A percentile compares a stretch with the other conserved stretches of the same genome.
Conservation (phyloP, 2,797 vertebrate genomes). For the Glyptemys insculpta region DNA sequence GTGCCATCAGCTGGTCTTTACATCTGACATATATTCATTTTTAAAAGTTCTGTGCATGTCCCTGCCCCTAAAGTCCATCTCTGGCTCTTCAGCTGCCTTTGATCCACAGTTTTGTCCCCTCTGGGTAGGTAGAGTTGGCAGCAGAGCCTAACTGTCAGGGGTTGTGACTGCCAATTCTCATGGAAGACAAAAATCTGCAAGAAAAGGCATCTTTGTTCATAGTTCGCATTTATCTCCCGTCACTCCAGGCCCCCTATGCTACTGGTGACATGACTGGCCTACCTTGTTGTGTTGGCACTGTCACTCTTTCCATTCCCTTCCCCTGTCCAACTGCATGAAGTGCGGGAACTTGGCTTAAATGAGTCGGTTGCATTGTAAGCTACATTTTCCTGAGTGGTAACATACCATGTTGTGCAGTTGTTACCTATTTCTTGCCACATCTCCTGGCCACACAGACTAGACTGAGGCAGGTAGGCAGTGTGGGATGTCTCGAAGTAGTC, state of each 20-base stretch:
- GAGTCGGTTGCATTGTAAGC: not conserved
- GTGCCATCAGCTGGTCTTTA: accelerated
- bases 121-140: not conserved
- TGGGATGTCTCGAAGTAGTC: slow-evolving; percentile 3
- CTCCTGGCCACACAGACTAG: not conserved
- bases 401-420: slow-evolving; percentile 26
- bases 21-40: not conserved
- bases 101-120: not conserved
- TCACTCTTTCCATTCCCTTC: slow-evolving; percentile 2
- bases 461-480: not conserved
- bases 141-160: not conserved
- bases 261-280: accelerated
- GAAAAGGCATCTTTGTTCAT: not conserved
- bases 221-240: not conserved
- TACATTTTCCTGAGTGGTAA: not conserved
- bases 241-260: accelerated
- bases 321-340: slow-evolving; percentile 3
- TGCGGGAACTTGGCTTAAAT: slow-evolving; percentile 28
- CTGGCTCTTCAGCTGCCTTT: not conserved
- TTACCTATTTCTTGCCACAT: slow-evolving; percentile 40
- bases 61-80: not conserved
- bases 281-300: slow-evolving; percentile 10
- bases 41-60: accelerated
- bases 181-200: not conserved
- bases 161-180: not conserved